phyloP scores from a whole-genome alignment of 2,797 vertebrate genomes.

The Sarcophilus harrisii region DNA sequence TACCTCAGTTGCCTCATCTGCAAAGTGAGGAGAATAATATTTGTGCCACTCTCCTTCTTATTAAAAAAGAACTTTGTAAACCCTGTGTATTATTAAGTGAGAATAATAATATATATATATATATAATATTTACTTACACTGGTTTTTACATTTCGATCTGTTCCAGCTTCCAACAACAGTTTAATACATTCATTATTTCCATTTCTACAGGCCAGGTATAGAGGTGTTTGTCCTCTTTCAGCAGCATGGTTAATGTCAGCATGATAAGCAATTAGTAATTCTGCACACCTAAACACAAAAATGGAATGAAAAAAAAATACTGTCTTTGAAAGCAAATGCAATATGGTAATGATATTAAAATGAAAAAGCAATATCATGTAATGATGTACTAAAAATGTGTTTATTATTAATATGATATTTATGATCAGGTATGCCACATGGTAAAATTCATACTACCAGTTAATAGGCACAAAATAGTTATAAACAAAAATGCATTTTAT shows the following conservation, averaged over 20 bases:
- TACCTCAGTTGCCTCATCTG: not conserved
- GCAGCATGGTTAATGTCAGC: slow-evolving; percentile 90
- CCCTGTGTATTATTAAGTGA: not conserved
- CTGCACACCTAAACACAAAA: slow-evolving; percentile 89
- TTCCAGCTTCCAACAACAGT: slow-evolving; percentile 89
- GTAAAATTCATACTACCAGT: not conserved
- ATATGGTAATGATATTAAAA: slow-evolving; percentile 11
- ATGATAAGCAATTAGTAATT: slow-evolving; percentile 90
- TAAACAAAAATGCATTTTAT: slow-evolving; percentile 5
- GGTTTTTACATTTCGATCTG: slow-evolving; percentile 88
- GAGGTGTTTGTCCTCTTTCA: slow-evolving; percentile 90
- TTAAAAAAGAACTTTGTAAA: not conserved
- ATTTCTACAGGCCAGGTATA: slow-evolving; percentile 92
- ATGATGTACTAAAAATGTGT: slow-evolving; percentile 29
- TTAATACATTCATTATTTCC: slow-evolving; percentile 90
- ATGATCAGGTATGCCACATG: not conserved
- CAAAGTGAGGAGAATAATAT: not conserved
- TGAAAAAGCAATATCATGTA: not conserved
- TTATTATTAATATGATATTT: slow-evolving; percentile 4
- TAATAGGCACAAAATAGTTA: not conserved
- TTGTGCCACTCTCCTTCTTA: not conserved
- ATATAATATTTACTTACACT: slow-evolving; percentile 85
- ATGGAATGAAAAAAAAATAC: slow-evolving; percentile 25
- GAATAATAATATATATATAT: not conserved
- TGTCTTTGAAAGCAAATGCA: not conserved